These are phyloP conservation scores for Drosophila burlai DNA, from an alignment of 1,140 invertebrate genomes.

Conservation along the genomic window DNA sequence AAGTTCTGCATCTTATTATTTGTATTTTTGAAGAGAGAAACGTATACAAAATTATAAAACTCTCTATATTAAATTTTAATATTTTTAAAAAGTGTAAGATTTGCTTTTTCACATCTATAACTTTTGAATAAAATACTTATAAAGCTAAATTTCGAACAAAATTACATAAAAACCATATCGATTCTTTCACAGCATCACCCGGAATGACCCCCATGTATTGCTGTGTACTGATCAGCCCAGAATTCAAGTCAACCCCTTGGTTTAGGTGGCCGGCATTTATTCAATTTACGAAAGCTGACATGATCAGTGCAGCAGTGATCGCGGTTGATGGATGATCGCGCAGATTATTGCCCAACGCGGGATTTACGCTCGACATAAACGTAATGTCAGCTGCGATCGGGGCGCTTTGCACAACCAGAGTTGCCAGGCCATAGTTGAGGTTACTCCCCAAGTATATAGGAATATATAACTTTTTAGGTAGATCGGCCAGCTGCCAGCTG, in stretches of 20 bases:
- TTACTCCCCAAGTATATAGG: conserved; percentile 50
- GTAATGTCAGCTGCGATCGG: conserved; percentile 39
- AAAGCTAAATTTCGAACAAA: background rate
- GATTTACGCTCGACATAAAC: conserved; percentile 47
- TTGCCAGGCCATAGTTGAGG: conserved; percentile 62
- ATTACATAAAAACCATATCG: conserved; percentile 1
- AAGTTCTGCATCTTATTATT: background rate
- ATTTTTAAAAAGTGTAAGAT: no score
- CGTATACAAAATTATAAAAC: background rate
- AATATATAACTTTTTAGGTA: background rate
- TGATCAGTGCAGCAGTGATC: conserved; percentile 43
- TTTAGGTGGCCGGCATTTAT: conserved; percentile 34
- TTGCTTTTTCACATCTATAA: background rate
- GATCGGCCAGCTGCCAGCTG: conserved; percentile 68
- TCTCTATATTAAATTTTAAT: background rate
- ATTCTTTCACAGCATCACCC: background rate
- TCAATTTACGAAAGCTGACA: conserved; percentile 44
- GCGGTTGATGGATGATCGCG: conserved; percentile 39
- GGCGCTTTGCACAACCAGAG: conserved; percentile 74
- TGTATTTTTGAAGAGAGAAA: background rate
- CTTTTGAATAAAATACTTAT: background rate
- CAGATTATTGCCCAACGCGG: conserved; percentile 44
- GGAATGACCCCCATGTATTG: conserved; percentile 17
- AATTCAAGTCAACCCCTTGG: conserved; percentile 27
- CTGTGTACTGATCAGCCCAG: conserved; percentile 3